A percentile compares a stretch with the other conserved stretches of the same genome.
Evolutionary conservation across 2,888 invertebrate genomes (phyloP).

Genomic region (Hypsopygia costalis): DNA sequence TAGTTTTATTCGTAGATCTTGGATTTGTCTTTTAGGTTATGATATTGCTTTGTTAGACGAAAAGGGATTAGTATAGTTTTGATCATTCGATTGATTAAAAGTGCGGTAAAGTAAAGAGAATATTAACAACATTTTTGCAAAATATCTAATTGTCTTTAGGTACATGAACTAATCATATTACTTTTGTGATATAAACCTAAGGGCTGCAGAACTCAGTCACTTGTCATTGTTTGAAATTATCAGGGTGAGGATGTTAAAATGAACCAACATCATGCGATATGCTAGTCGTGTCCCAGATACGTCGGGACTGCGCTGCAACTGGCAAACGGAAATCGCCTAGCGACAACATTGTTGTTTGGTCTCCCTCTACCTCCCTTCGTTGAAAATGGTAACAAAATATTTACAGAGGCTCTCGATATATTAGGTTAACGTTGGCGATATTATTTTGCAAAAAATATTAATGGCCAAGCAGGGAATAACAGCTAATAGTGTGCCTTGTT

Average conservation of each 20-base stretch:
- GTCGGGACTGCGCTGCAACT: conserved; percentile 55
- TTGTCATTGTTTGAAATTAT: too few relatives aligned
- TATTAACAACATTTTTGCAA: too few relatives aligned
- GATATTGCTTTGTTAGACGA: too few relatives aligned
- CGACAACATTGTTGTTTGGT: conserved; percentile 72
- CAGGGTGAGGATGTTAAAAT: conserved; percentile 4
- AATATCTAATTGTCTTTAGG: too few relatives aligned
- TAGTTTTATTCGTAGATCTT: neutral
- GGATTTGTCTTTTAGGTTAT: too few relatives aligned
- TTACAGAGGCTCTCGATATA: conserved; percentile 9
- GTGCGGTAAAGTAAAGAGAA: too few relatives aligned
- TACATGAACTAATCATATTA: too few relatives aligned
- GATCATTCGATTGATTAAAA: too few relatives aligned
- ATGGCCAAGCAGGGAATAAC: neutral
- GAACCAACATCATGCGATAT: conserved; percentile 34
- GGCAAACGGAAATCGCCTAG: conserved; percentile 70
- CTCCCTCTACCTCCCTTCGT: conserved; percentile 29
- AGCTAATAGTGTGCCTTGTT: too few relatives aligned
- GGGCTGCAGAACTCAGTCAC: too few relatives aligned
- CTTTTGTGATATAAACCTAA: too few relatives aligned
- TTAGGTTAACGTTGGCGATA: neutral
- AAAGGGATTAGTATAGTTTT: too few relatives aligned
- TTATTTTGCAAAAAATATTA: neutral
- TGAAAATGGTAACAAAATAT: conserved; percentile 18
- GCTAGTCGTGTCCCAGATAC: conserved; percentile 63